Conservation (phyloP, 2,113 vertebrate genomes). For the Salvator merianae region DNA sequence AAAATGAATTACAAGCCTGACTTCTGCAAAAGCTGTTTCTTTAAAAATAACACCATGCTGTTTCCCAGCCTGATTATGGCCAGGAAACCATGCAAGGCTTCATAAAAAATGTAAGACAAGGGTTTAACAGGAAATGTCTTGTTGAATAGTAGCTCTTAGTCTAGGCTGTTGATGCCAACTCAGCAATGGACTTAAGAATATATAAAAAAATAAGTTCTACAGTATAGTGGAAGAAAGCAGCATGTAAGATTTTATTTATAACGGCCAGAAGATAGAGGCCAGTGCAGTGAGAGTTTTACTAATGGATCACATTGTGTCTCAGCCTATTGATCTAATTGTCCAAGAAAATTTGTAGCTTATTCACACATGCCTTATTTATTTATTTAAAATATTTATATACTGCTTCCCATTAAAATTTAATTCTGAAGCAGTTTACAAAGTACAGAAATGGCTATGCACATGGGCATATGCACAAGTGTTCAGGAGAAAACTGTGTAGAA, state of each 20-base stretch:
- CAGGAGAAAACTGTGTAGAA: too few relatives aligned
- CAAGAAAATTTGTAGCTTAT: not conserved
- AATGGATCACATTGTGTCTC: not conserved
- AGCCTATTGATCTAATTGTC: not conserved
- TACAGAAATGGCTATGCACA: too few relatives aligned
- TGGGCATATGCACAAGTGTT: too few relatives aligned
- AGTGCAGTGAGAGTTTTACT: not conserved
- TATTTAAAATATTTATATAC: not conserved
- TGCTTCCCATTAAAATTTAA: not conserved
- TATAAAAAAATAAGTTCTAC: not conserved
- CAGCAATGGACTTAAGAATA: not conserved
- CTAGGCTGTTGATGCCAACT: not conserved
- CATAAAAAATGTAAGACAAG: not conserved
- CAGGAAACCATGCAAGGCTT: not conserved
- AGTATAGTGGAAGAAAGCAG: not conserved
- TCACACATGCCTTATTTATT: too few relatives aligned
- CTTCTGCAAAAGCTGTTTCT: not conserved
- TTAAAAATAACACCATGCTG: not conserved
- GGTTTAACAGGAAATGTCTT: not conserved
- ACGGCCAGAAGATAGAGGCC: not conserved
- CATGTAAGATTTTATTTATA: not conserved
- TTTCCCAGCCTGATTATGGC: not conserved
- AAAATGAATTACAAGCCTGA: not conserved
- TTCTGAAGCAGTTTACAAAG: too few relatives aligned
- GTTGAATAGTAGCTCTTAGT: not conserved